phyloP scores from a whole-genome alignment of 2,888 invertebrate species.

The Lomographa bimaculata region DNA sequence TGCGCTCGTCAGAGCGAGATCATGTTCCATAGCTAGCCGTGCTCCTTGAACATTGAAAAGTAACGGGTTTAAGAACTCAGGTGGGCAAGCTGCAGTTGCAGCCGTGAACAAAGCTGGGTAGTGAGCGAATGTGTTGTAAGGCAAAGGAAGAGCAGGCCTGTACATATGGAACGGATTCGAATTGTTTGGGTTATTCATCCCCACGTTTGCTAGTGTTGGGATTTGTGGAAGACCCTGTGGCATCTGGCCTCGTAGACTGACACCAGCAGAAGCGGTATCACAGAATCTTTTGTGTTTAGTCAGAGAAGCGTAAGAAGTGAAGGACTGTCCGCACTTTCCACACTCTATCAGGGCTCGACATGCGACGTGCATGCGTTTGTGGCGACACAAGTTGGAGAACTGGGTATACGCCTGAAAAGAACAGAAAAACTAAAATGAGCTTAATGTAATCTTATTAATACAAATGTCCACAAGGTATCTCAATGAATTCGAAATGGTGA shows the following conservation, averaged over 20 bases:
- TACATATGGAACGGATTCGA: conserved; percentile 89
- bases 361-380: conserved; percentile 99
- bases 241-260: conserved; percentile 73
- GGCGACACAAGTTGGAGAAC: conserved; percentile 99
- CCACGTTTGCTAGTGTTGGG: conserved; percentile 67
- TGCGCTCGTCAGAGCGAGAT: conserved; percentile 77
- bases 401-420: conserved; percentile 95
- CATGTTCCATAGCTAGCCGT: conserved; percentile 76
- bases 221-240: conserved; percentile 70
- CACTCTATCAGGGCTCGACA: conserved; percentile 98
- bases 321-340: conserved; percentile 96
- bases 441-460: no score
- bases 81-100: conserved; percentile 79
- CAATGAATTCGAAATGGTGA: no score
- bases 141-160: conserved; percentile 85
- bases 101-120: conserved; percentile 81
- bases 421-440: conserved; percentile 21
- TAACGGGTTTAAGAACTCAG: conserved; percentile 85
- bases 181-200: conserved; percentile 68
- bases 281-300: conserved; percentile 98
- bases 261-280: conserved; percentile 88
- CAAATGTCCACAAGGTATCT: no score
- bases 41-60: conserved; percentile 85
- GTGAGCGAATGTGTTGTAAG: conserved; percentile 86
- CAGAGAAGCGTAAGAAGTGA: conserved; percentile 95